A percentile compares a stretch with the other conserved stretches of the same genome.
These are phyloP conservation scores for Calameuta idolon DNA, from an alignment of 2,888 invertebrate genomes.

Conservation along the genomic window DNA sequence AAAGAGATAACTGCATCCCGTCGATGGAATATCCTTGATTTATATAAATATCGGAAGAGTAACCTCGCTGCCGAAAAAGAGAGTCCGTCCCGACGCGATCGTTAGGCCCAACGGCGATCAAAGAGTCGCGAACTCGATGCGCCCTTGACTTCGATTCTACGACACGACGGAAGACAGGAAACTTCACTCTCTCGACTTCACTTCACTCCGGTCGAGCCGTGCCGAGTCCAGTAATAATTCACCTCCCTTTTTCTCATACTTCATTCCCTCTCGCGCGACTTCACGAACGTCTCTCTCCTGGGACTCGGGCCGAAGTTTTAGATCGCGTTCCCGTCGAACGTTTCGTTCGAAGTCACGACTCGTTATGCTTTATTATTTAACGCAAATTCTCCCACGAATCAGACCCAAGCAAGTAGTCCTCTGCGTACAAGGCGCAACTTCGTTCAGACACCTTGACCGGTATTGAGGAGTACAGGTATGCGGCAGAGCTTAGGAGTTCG, in stretches of 20 bases:
- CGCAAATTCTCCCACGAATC: neutral
- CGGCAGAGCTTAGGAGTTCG: neutral
- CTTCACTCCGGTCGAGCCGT: neutral
- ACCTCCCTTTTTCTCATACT: neutral
- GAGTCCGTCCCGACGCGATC: neutral
- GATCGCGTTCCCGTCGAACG: neutral
- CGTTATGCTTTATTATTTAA: neutral
- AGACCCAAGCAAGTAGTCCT: neutral
- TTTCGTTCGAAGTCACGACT: neutral
- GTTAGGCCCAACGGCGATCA: constrained; percentile 3
- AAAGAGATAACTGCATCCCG: neutral
- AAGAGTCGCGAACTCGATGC: neutral
- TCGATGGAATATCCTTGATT: neutral
- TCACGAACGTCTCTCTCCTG: neutral
- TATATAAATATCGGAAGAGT: neutral
- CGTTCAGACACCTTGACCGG: constrained; percentile 19
- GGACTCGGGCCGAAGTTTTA: neutral
- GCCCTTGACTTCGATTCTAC: constrained; percentile 6
- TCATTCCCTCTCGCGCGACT: neutral
- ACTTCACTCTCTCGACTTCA: neutral
- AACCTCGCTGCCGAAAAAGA: neutral
- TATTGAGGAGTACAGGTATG: neutral
- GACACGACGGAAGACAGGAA: neutral
- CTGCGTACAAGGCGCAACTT: neutral
- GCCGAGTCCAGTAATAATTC: neutral